These are phyloP conservation scores for Tursiops truncatus DNA, from an alignment of 2,113 vertebrate genomes.

Conservation along the genomic window DNA sequence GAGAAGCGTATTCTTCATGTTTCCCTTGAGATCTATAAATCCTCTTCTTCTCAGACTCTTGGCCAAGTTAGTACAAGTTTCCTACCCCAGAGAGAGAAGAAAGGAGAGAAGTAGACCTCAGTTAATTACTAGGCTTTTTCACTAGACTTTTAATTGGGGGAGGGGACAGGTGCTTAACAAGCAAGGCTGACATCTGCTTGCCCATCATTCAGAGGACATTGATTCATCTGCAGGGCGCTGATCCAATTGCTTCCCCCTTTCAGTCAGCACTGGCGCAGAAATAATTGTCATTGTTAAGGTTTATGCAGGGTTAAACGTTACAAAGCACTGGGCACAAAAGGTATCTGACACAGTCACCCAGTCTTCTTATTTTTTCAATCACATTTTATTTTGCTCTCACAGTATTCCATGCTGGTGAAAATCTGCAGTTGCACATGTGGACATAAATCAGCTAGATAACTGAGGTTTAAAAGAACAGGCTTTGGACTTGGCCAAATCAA, in stretches of 20 bases:
- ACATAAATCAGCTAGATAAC: slow-evolving; percentile 22
- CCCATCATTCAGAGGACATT: background rate
- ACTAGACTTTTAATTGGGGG: background rate
- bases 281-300: background rate
- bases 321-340: background rate
- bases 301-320: background rate
- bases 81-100: background rate
- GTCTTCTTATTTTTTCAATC: background rate
- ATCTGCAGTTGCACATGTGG: background rate
- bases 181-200: background rate
- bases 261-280: background rate
- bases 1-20: background rate
- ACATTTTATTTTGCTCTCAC: slow-evolving; percentile 26
- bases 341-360: background rate
- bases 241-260: background rate
- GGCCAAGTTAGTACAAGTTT: background rate
- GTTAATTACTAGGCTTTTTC: background rate
- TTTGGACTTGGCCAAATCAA: background rate
- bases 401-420: background rate
- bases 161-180: background rate
- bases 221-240: background rate
- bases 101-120: background rate
- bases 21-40: background rate
- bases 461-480: background rate
- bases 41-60: background rate